These are phyloP conservation scores for Micoletzkya japonica DNA, from an alignment of 2,888 invertebrate species.

Conservation along the genomic window DNA sequence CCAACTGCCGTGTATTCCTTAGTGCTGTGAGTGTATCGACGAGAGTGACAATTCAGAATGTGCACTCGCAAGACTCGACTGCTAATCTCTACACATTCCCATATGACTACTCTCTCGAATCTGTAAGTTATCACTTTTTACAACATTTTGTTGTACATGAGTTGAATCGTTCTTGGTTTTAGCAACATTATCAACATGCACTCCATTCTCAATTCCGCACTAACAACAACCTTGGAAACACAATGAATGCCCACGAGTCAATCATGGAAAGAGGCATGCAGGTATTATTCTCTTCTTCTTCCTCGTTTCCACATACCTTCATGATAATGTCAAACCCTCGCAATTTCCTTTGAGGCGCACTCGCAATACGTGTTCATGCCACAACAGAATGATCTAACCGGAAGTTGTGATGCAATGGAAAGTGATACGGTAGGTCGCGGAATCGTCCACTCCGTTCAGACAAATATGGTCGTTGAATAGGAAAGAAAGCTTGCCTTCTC, in stretches of 20 bases:
- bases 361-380: constrained; percentile 16
- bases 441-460: too few species aligned
- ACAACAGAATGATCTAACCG: constrained; percentile 4
- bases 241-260: neutral
- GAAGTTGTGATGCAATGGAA: constrained; percentile 8
- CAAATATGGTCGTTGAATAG: too few species aligned
- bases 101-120: constrained; percentile 7
- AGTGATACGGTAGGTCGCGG: constrained; percentile 18
- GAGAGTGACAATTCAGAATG: too few species aligned
- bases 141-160: neutral
- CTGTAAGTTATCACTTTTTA: neutral
- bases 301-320: neutral
- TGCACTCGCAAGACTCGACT: neutral
- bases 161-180: constrained; percentile 12
- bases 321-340: too few species aligned
- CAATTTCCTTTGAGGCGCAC: neutral
- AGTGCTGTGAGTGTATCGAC: too few species aligned
- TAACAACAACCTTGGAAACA: constrained; percentile 10
- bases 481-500: neutral
- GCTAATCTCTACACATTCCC: neutral
- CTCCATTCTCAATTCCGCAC: constrained; percentile 9
- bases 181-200: neutral
- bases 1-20: neutral
- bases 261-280: constrained; percentile 5
- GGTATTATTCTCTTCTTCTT: neutral